Evolutionary conservation across 2,888 invertebrate genomes (phyloP).

Genomic region (Lasioglossum pauxillum): DNA sequence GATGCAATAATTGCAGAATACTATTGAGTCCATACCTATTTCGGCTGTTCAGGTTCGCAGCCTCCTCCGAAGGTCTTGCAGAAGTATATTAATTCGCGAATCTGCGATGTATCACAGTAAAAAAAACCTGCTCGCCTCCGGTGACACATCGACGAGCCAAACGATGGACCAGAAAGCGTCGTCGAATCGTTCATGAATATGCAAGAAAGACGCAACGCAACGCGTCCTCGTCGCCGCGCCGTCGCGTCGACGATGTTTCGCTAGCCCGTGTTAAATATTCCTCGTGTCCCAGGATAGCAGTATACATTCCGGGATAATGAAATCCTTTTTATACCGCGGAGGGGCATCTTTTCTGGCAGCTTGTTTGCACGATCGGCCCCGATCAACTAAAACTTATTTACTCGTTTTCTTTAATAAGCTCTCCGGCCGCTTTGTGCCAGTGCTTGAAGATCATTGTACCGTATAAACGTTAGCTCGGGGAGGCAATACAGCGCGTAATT

Average conservation of each 20-base stretch:
- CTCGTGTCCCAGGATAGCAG: not conserved
- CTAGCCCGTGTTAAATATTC: not conserved
- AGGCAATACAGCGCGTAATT: conserved; percentile 65
- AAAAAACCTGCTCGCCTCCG: conserved; percentile 64
- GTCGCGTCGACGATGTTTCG: not conserved
- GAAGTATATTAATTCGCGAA: conserved; percentile 31
- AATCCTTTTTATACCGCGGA: not conserved
- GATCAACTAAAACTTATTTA: conserved; percentile 62
- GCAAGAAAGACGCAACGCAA: not conserved
- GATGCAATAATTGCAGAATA: not conserved
- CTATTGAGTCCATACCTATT: not conserved
- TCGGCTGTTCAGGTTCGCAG: not conserved
- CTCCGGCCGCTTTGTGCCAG: conserved; percentile 60
- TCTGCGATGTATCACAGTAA: not conserved
- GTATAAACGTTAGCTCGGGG: conserved; percentile 56
- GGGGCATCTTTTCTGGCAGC: conserved; percentile 18
- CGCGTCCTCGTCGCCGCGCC: not conserved
- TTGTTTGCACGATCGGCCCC: conserved; percentile 59
- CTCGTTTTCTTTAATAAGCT: conserved; percentile 70
- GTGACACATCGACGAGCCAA: conserved; percentile 43
- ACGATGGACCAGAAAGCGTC: conserved; percentile 19
- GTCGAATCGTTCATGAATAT: conserved; percentile 39
- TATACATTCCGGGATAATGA: conserved; percentile 5
- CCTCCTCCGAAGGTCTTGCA: not conserved
- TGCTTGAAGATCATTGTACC: conserved; percentile 68